A percentile compares a stretch with the other conserved stretches of the same genome.
Evolutionary conservation across 1,140 invertebrate species (phyloP).

Genomic region (Sarcophaga bullata): DNA sequence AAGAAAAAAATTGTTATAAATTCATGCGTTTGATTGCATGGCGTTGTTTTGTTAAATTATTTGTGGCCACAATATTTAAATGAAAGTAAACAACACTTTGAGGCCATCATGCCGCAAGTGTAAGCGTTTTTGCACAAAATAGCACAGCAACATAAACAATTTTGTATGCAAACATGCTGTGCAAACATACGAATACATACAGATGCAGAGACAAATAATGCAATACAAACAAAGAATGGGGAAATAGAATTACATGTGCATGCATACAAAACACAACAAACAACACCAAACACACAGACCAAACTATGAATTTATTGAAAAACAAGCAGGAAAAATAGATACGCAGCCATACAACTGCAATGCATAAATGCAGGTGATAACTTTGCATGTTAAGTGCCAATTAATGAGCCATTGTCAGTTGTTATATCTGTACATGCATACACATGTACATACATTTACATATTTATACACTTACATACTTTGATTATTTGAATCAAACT

Average conservation of each 20-base stretch:
- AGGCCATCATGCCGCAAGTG: constrained; percentile 22
- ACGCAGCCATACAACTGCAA: neutral
- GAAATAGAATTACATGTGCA: no score
- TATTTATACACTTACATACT: no score
- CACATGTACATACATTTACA: no score
- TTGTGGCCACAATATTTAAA: constrained; percentile 38
- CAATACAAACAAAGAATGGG: no score
- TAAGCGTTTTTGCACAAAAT: neutral
- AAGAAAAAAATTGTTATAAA: no score
- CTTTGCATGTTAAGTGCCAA: constrained; percentile 38
- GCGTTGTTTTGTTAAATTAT: constrained; percentile 12
- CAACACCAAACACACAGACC: no score
- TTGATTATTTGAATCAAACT: no score
- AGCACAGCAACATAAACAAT: neutral
- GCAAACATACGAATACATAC: neutral
- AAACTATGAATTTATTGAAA: no score
- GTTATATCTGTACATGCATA: neutral
- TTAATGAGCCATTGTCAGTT: constrained; percentile 34
- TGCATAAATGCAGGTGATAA: constrained; percentile 24
- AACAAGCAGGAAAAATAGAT: no score
- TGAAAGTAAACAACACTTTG: constrained; percentile 37
- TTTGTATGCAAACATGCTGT: neutral
- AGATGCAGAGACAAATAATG: neutral
- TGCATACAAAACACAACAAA: no score
- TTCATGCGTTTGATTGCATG: neutral